A percentile compares a stretch with the other conserved stretches of the same genome.
Evolutionary conservation across 1,140 invertebrate genomes (phyloP).

Genomic region (Drosophila tsacasi): DNA sequence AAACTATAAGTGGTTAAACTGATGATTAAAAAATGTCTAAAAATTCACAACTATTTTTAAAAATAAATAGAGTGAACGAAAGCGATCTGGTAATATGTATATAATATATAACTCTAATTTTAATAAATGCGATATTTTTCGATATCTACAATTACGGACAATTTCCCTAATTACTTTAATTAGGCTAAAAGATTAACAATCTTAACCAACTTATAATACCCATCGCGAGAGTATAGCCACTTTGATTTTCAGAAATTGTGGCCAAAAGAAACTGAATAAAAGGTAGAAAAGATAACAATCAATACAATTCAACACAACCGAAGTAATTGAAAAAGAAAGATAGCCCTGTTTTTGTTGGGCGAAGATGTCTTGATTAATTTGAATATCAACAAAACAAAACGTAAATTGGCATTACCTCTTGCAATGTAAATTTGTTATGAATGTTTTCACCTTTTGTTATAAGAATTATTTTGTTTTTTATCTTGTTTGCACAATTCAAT

Average conservation of each 20-base stretch:
- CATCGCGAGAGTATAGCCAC: background rate
- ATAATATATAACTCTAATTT: no score
- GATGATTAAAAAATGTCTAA: no score
- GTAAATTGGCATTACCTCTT: background rate
- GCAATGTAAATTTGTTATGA: conserved; percentile 3
- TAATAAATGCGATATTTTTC: no score
- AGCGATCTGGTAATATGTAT: no score
- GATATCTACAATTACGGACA: no score
- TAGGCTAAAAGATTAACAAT: no score
- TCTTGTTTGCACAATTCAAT: conserved; percentile 25
- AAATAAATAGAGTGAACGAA: no score
- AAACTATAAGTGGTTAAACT: no score
- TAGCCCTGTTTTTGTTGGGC: background rate
- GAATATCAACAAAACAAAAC: conserved; percentile 16
- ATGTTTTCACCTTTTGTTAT: conserved; percentile 1
- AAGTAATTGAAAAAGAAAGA: conserved; percentile 29
- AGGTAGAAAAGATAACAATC: background rate
- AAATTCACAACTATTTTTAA: no score
- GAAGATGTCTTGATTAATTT: conserved; percentile 4
- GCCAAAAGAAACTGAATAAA: background rate
- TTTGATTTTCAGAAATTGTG: background rate
- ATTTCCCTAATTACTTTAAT: no score
- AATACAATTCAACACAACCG: background rate
- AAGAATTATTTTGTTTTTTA: background rate
- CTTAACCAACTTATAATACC: background rate